Percentiles rank a stretch among this genome's conserved stretches.
phyloP scores from a whole-genome alignment of 1,140 invertebrate genomes.

The Grapholita molesta region DNA sequence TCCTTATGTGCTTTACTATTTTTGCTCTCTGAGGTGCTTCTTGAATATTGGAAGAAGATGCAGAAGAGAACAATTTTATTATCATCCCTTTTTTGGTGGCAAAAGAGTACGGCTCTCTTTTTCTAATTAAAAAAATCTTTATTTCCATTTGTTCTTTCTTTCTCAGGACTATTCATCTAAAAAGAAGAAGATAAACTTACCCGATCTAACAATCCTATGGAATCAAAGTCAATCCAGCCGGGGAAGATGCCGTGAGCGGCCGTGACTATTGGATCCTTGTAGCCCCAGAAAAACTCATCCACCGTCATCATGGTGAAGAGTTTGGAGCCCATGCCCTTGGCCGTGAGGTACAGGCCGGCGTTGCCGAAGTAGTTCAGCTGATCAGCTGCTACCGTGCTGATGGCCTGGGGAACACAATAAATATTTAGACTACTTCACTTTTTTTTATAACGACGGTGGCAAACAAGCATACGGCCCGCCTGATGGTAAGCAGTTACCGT shows the following conservation, averaged over 20 bases:
- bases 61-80: too few relatives aligned
- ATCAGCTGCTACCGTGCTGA: conserved; percentile 80
- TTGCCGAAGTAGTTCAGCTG: conserved; percentile 80
- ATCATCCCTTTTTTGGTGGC: too few relatives aligned
- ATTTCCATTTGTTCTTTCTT: too few relatives aligned
- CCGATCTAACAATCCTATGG: conserved; percentile 89
- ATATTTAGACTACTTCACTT: not conserved
- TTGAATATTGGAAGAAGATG: too few relatives aligned
- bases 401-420: conserved; percentile 74
- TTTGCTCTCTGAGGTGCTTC: too few relatives aligned
- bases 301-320: conserved; percentile 85
- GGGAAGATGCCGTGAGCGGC: conserved; percentile 85
- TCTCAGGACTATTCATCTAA: not conserved
- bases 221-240: conserved; percentile 84
- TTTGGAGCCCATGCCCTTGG: conserved; percentile 80
- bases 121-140: too few relatives aligned
- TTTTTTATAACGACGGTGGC: too few relatives aligned
- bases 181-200: conserved; percentile 77
- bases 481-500: too few relatives aligned
- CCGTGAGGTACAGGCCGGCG: conserved; percentile 81
- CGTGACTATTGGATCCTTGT: conserved; percentile 86
- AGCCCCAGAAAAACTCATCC: conserved; percentile 91
- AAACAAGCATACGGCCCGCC: too few relatives aligned
- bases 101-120: too few relatives aligned
- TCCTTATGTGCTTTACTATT: too few relatives aligned